A percentile compares a stretch with the other conserved stretches of the same genome.
phyloP scores from a whole-genome alignment of 2,797 vertebrate genomes.

The Cyclopterus lumpus region DNA sequence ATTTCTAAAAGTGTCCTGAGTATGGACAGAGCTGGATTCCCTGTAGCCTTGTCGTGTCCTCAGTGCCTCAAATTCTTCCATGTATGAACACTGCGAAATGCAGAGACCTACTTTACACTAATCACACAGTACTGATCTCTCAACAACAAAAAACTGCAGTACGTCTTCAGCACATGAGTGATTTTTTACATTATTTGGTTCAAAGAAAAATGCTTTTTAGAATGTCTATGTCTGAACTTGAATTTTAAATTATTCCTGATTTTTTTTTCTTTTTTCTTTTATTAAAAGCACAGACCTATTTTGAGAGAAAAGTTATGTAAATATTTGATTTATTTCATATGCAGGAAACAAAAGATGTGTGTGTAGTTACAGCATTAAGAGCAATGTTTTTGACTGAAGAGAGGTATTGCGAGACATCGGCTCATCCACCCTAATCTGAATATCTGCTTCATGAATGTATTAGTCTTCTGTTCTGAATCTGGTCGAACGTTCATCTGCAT shows the following conservation, averaged over 20 bases:
- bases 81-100: constrained; percentile 57
- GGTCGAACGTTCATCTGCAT: constrained; percentile 64
- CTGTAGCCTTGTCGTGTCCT: constrained; percentile 73
- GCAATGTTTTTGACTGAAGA: constrained; percentile 71
- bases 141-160: constrained; percentile 77
- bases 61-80: constrained; percentile 70
- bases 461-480: constrained; percentile 62
- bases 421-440: constrained; percentile 72
- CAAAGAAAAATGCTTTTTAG: constrained; percentile 72
- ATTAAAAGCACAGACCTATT: constrained; percentile 86
- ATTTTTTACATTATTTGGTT: constrained; percentile 79
- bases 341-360: constrained; percentile 72
- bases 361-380: constrained; percentile 70
- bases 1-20: constrained; percentile 74
- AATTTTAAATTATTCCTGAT: constrained; percentile 87
- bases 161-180: constrained; percentile 83
- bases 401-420: constrained; percentile 64
- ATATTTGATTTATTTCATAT: constrained; percentile 84
- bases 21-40: constrained; percentile 72
- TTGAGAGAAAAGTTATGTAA: constrained; percentile 79
- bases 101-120: constrained; percentile 66
- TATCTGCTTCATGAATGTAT: constrained; percentile 86
- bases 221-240: constrained; percentile 87
- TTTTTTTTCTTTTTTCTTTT: constrained; percentile 55
- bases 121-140: constrained; percentile 70